These are phyloP conservation scores for Zaprionus ghesquierei DNA, from an alignment of 1,140 invertebrate genomes.

Conservation along the genomic window DNA sequence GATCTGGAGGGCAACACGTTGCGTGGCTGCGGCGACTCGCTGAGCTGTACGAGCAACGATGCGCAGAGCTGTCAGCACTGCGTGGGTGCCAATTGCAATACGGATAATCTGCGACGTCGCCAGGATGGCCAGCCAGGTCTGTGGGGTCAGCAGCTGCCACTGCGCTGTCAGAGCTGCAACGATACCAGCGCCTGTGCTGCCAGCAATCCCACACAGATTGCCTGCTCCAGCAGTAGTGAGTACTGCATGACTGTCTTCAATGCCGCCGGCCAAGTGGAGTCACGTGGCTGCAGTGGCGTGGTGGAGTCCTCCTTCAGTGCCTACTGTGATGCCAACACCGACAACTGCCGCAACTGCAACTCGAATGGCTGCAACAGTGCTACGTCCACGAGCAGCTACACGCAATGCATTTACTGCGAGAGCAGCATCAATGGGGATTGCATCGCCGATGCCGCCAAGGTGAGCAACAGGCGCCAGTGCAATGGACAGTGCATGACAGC, in stretches of 20 bases:
- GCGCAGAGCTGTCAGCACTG: conserved; percentile 48
- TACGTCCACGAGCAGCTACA: conserved; percentile 33
- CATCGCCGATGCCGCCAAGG: conserved; percentile 23
- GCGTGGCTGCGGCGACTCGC: conserved; percentile 59
- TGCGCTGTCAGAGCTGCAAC: conserved; percentile 57
- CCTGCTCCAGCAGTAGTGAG: conserved; percentile 44
- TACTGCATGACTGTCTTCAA: conserved; percentile 77
- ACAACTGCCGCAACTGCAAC: conserved; percentile 71
- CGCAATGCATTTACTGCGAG: conserved; percentile 69
- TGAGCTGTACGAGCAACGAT: conserved; percentile 40
- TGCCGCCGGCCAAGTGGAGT: conserved; percentile 30
- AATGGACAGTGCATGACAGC: conserved; percentile 75
- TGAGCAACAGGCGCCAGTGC: conserved; percentile 52
- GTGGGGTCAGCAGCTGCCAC: conserved; percentile 66
- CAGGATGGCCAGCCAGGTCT: conserved; percentile 59
- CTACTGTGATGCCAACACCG: conserved; percentile 63
- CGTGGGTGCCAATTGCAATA: conserved; percentile 54
- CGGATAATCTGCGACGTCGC: conserved; percentile 53
- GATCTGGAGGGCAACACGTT: conserved; percentile 56
- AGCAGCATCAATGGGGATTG: conserved; percentile 43
- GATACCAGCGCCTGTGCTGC: conserved; percentile 36
- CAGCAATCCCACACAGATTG: neutral
- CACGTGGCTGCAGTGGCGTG: conserved; percentile 63
- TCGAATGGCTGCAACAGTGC: conserved; percentile 71
- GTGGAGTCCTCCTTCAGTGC: conserved; percentile 44